Evolutionary conservation across 2,797 vertebrate genomes (phyloP), one percentile per base, ranked within the genome.

Genomic region (Tympanoctomys barrerae): DNA sequence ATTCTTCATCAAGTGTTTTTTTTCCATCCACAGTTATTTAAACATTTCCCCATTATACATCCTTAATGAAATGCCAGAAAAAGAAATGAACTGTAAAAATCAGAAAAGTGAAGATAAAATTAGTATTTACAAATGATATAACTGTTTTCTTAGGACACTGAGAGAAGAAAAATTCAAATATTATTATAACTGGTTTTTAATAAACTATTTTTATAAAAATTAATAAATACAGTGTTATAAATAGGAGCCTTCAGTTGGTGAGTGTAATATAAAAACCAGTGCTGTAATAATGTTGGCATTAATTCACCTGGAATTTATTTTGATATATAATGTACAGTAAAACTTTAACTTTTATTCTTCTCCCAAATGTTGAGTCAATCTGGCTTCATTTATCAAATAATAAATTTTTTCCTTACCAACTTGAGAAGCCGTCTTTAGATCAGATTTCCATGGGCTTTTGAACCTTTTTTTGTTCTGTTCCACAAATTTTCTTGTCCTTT

Each of bases 11-110:
- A 90, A 79, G 64, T 85, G 26, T 31, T 46, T 90, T 42, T 42
- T 82, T 61, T 42, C 70, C 79, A 1, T 75, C 57, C 10, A 14
- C 31, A 49, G 88, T 70, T 95, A 62, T 54, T 94, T 93, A 92
- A 94, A 70, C 70, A 73, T 80, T 80, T 94, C 7, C 7, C 33
- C 31, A 61, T 81, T 93, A 85, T 81, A 68, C 21, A 71, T 79
- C 57, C 86, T 86, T 78, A 90, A 77, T 52, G 49, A 90, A 89
- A 46, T 90, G 62, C 7, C 12, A 83, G n/a, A 42, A 92, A 93
- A 93, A 71, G 24, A 95, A 90, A 66, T 26, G 31, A 90, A 93
- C 12, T 33, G 54, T 92, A 33, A 92, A 89, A 88, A 85, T 85
- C 57, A 95, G 71, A 92, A 85, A 91, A 61, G 13, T 57, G 14